Evolutionary conservation across 1,140 invertebrate species (phyloP), one percentile per base, ranked within the genome.

Genomic region (Harlomillsia oculata): DNA sequence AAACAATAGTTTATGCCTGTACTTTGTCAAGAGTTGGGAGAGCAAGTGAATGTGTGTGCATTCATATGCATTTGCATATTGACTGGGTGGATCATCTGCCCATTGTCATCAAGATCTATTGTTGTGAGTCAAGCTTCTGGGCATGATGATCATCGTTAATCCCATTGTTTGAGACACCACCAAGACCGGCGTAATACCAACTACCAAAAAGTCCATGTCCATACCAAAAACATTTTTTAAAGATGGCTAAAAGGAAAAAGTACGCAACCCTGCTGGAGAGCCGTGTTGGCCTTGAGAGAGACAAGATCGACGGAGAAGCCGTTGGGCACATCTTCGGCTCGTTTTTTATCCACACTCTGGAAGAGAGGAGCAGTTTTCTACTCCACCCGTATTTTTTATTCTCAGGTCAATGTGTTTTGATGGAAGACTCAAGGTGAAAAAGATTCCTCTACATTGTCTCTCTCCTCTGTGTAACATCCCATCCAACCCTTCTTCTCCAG

Each of bases 361-460:
- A n/a, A n/a, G n/a, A n/a, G 45, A 48, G 36, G 45, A 48, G 45
- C 28, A n/a, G 18, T 29, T 32, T 32, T 40, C 37, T 40, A 51
- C 49, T 51, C 49, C 49, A 51, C 49, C 49, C 49, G 49, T 39
- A 37, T 51, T 51, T 51, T 51, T 51, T 51, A 39, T 51, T 37
- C 49, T 51, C 49, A 51, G 49, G 49, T 51, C 49, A 51, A 51
- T 51, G 49, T 51, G 49, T 51, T 51, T 51, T 51, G 49, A 51
- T 51, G 49, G 49, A 36, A 40, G 37, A 51, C 49, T 51, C 49
- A 51, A 51, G 49, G 49, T 51, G 49, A 51, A 51, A 40, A 51
- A 51, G 49, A 51, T 51, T 51, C 49, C 34, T 51, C 34, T 39
- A 48, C 45, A 48, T 48, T 48, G 45, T 48, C 45, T 48, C 45